phyloP scores from a whole-genome alignment of 2,888 invertebrate species.

The Cephonodes hylas region DNA sequence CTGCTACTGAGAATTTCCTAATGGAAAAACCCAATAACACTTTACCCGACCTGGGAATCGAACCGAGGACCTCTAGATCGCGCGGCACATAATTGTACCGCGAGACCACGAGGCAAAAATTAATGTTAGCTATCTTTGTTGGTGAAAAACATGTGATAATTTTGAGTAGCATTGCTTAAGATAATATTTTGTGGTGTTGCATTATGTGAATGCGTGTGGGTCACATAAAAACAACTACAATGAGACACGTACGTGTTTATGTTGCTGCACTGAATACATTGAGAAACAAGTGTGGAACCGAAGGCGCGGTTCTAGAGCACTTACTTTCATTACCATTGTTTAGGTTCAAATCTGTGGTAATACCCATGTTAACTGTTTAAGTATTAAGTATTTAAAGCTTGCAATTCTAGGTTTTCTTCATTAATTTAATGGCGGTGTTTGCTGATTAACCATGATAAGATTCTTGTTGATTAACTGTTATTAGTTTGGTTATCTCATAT shows the following conservation, averaged over 20 bases:
- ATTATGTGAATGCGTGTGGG: slow-evolving; percentile 27
- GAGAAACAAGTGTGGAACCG: slow-evolving; percentile 10
- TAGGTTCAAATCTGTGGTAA: neutral
- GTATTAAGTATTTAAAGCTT: neutral
- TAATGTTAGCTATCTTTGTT: too few relatives aligned
- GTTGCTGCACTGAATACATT: slow-evolving; percentile 14
- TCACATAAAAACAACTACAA: slow-evolving; percentile 41
- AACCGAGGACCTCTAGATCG: too few relatives aligned
- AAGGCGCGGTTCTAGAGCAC: neutral
- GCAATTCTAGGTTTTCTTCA: neutral
- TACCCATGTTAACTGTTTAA: neutral
- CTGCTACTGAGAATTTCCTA: too few relatives aligned
- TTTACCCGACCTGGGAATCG: too few relatives aligned
- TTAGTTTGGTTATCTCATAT: neutral
- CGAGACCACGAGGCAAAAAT: too few relatives aligned
- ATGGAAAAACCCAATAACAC: too few relatives aligned
- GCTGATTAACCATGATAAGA: neutral
- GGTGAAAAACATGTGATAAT: neutral
- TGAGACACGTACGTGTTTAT: slow-evolving; percentile 27
- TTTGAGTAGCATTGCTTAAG: neutral
- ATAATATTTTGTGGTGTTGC: slow-evolving; percentile 16
- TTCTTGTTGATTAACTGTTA: neutral
- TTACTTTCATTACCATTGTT: slow-evolving; percentile 6
- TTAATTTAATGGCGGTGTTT: neutral
- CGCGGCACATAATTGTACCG: too few relatives aligned